Conservation (phyloP, 2,888 invertebrate genomes). For the Petrolisthes cinctipes region DNA sequence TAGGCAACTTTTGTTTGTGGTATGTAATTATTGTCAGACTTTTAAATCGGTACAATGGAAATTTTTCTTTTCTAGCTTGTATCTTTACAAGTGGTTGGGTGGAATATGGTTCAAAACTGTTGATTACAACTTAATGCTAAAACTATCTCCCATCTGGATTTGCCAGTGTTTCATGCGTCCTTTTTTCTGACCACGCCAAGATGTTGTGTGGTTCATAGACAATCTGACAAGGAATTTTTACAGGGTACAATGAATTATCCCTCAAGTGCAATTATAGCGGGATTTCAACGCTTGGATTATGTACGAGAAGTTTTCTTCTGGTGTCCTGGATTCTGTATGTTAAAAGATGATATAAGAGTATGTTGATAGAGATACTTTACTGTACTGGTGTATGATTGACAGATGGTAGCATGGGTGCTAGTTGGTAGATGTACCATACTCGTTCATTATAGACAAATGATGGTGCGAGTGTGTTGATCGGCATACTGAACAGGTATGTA, state of each 20-base stretch:
- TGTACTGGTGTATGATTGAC: too few species aligned
- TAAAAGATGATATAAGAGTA: not conserved
- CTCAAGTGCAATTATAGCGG: constrained; percentile 59
- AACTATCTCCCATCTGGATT: too few species aligned
- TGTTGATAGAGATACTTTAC: not conserved
- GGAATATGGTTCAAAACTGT: not conserved
- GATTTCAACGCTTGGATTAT: constrained; percentile 39
- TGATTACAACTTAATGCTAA: too few species aligned
- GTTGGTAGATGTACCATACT: too few species aligned
- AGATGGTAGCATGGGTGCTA: too few species aligned
- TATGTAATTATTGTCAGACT: not conserved
- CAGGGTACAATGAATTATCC: constrained; percentile 61
- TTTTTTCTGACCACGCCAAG: too few species aligned
- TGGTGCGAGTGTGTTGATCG: too few species aligned
- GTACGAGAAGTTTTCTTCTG: not conserved
- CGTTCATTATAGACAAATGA: too few species aligned
- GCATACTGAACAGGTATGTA: too few species aligned
- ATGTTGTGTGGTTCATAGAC: constrained; percentile 30
- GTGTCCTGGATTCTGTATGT: too few species aligned
- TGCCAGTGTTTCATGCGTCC: too few species aligned
- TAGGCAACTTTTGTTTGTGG: too few species aligned
- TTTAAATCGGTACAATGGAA: not conserved
- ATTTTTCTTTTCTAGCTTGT: not conserved
- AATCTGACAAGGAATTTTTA: constrained; percentile 62
- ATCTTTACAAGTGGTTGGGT: not conserved